These are phyloP conservation scores for Zonitis immaculata DNA, from an alignment of 2,888 invertebrate species.

Conservation along the genomic window DNA sequence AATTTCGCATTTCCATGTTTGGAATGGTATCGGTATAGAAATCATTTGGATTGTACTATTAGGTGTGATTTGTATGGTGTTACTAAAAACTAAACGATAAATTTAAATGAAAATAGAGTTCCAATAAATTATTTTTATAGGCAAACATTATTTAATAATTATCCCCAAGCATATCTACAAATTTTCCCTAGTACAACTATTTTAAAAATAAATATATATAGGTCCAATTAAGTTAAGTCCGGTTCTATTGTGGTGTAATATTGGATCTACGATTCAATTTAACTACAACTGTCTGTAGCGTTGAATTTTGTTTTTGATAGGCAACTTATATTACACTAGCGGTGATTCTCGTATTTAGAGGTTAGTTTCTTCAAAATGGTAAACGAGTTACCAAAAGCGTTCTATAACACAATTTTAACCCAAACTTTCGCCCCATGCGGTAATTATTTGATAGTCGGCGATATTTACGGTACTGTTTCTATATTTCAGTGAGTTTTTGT, in stretches of 20 bases:
- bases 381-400: constrained; percentile 52
- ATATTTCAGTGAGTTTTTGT: constrained; percentile 67
- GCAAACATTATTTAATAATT: too few relatives aligned
- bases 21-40: constrained; percentile 66
- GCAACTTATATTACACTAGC: not conserved
- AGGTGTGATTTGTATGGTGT: constrained; percentile 34
- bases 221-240: too few relatives aligned
- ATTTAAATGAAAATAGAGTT: not conserved
- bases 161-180: too few relatives aligned
- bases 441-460: constrained; percentile 74
- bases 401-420: constrained; percentile 76
- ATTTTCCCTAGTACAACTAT: too few relatives aligned
- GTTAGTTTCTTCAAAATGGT: constrained; percentile 25
- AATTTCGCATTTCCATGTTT: constrained; percentile 63
- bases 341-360: not conserved
- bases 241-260: too few relatives aligned
- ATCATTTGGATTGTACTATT: constrained; percentile 54
- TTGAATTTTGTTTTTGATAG: too few relatives aligned
- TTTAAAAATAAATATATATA: too few relatives aligned
- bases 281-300: too few relatives aligned
- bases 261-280: too few relatives aligned
- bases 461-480: constrained; percentile 79
- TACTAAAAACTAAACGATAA: constrained; percentile 39
- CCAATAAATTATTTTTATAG: not conserved
- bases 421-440: constrained; percentile 83